Conservation (phyloP, 2,113 vertebrate genomes). For the Halichoeres trimaculatus region DNA sequence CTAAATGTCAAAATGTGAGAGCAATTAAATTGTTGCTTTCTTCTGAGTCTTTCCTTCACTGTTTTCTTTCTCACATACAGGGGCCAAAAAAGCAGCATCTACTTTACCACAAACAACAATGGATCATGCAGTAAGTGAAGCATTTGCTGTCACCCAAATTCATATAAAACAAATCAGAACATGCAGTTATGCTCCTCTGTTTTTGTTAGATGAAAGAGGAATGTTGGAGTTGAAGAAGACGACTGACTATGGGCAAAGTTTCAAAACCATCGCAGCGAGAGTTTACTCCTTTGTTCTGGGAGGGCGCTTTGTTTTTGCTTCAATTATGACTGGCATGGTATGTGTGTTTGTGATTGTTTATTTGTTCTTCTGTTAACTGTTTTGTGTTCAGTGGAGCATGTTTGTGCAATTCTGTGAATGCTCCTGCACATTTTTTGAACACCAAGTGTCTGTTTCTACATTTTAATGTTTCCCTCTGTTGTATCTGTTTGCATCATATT, state of each 20-base stretch:
- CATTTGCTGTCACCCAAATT: background rate
- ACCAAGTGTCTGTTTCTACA: no score
- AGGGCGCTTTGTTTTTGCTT: slow-evolving; percentile 92
- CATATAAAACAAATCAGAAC: background rate
- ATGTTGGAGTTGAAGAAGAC: slow-evolving; percentile 87
- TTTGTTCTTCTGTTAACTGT: background rate
- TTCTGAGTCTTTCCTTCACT: background rate
- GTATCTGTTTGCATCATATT: no score
- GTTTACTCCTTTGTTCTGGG: slow-evolving; percentile 94
- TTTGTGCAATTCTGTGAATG: background rate
- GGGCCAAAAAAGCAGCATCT: slow-evolving; percentile 86
- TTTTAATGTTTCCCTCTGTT: no score
- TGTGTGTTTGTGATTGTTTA: slow-evolving; percentile 16
- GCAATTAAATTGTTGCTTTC: slow-evolving; percentile 3
- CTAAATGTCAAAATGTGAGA: slow-evolving; percentile 11
- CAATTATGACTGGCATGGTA: slow-evolving; percentile 91
- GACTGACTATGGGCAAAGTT: slow-evolving; percentile 86
- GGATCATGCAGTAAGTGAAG: slow-evolving; percentile 91
- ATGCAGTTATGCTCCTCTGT: background rate
- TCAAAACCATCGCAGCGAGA: slow-evolving; percentile 87
- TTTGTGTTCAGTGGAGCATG: background rate
- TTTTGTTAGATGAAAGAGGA: slow-evolving; percentile 86
- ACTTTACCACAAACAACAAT: slow-evolving; percentile 87
- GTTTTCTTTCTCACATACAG: slow-evolving; percentile 73
- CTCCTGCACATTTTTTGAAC: background rate